Evolutionary conservation across 1,140 invertebrate genomes (phyloP).

Genomic region (Hesperophylax magnus): DNA sequence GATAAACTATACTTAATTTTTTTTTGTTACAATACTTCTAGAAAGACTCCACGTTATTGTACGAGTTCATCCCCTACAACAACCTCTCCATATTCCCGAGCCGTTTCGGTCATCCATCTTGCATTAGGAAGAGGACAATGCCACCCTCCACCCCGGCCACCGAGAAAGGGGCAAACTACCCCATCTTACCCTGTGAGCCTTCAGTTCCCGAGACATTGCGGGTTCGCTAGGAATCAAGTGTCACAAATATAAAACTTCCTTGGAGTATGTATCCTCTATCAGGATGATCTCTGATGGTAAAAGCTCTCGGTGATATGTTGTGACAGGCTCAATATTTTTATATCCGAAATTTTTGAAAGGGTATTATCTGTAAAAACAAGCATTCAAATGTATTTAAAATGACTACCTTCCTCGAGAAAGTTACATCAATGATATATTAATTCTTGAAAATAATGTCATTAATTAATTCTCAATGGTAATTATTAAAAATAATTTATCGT

Average conservation of each 20-base stretch:
- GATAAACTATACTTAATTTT: not conserved
- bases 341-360: not conserved
- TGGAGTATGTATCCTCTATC: not conserved
- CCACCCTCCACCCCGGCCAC: not conserved
- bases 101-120: conserved; percentile 46
- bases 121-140: conserved; percentile 47
- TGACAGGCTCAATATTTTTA: not conserved
- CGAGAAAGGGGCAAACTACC: conserved; percentile 2
- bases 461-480: no score
- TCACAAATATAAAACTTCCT: conserved; percentile 31
- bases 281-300: not conserved
- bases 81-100: conserved; percentile 41
- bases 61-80: not conserved
- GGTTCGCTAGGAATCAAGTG: conserved; percentile 6
- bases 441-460: no score
- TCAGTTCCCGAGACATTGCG: not conserved
- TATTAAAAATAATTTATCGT: no score
- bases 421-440: no score
- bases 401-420: no score
- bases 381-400: not conserved
- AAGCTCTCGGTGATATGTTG: not conserved
- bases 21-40: not conserved
- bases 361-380: not conserved
- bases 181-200: conserved; percentile 12
- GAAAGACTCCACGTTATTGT: not conserved